Evolutionary conservation across 2,888 invertebrate species (phyloP).

Genomic region (Agonopterix subpropinquella): DNA sequence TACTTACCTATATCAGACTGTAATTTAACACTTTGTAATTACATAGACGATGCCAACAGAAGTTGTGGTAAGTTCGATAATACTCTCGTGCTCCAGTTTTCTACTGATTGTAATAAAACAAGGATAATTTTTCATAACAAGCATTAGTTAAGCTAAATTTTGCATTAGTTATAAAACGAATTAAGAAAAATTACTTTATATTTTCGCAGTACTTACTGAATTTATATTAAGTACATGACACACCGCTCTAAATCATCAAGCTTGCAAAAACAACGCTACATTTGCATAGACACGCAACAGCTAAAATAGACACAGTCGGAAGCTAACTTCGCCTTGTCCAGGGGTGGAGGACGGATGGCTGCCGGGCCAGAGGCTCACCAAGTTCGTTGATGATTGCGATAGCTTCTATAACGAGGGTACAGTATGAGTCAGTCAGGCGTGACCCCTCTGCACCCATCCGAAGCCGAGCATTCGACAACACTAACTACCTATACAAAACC

Average conservation of each 20-base stretch:
- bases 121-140: not conserved
- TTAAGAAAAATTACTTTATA: not conserved
- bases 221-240: constrained; percentile 17
- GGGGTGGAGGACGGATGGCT: constrained; percentile 71
- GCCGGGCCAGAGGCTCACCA: constrained; percentile 71
- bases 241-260: constrained; percentile 30
- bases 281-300: constrained; percentile 26
- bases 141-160: not conserved
- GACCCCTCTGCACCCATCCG: constrained; percentile 51
- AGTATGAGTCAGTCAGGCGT: constrained; percentile 55
- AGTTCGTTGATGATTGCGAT: constrained; percentile 72
- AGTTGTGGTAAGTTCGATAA: constrained; percentile 34
- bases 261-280: constrained; percentile 31
- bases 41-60: constrained; percentile 31
- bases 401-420: constrained; percentile 68
- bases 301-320: constrained; percentile 38
- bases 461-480: constrained; percentile 43
- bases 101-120: not conserved
- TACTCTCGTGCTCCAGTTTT: not conserved
- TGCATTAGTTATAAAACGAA: not conserved
- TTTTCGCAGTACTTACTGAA: not conserved
- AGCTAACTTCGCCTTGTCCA: constrained; percentile 61
- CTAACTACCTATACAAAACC: constrained; percentile 33
- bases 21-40: constrained; percentile 2
- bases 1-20: no score